Evolutionary conservation across 2,113 vertebrate genomes (phyloP), one percentile per base, ranked within the genome.

Genomic region (Toxotes chatareus): DNA sequence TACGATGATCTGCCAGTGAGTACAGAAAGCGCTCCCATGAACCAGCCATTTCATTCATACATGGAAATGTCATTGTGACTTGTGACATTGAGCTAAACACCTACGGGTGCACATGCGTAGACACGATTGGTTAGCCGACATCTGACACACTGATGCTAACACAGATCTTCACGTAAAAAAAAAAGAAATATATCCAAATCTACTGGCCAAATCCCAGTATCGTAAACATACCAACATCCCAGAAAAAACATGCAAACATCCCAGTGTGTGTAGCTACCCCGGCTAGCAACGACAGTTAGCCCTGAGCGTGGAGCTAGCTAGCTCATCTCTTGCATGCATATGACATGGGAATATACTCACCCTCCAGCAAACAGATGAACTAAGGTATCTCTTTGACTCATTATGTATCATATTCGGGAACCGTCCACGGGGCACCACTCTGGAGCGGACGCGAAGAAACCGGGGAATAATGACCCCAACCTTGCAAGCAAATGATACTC

Each of bases 291-390:
- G 31, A 42, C 13, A 5, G 67, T 36, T 80, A 87, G 75, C 82
- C 11, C 32, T 14, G 21, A 31, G 65, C 61, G 47, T 19, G 53
- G 1, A 61, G 84, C 81, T 87, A 85, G 77, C 86, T 88, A 76
- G 80, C 81, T 67, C 23, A 4, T 63, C 49, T 40, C 7, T 19
- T 31, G 9, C 7, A 31, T 34, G 6, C 56, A 21, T 2, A 21
- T 42, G 17, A 63, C 77, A 49, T 57, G 31, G 47, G 42, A 73
- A 72, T 2, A 59, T 88, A 96, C 96, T 93, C 95, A 98, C 97
- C 97, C 98, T 94, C 98, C 97, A 3, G 98, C 97, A 92, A 98
- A 98, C 65, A 99, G 97, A 95, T 98, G 97, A 95, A 98, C 97
- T 86, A 98, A 88, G 49, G 97, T 98, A 82, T 98, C 97, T 92